Evolutionary conservation across 2,113 vertebrate species (phyloP).

Genomic region (Choloepus hoffmanni): DNA sequence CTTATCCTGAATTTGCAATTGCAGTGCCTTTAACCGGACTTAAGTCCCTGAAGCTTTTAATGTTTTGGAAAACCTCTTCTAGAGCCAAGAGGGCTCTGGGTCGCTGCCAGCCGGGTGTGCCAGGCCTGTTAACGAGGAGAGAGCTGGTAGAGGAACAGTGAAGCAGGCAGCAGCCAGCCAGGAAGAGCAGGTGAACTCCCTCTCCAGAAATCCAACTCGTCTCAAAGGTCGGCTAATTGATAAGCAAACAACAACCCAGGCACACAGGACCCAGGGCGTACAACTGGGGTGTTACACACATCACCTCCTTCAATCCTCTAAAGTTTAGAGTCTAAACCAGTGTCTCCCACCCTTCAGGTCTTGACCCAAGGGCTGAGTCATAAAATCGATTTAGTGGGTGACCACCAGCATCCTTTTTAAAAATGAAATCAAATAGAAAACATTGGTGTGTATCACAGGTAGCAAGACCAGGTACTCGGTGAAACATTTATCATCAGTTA

Average conservation of each 20-base stretch:
- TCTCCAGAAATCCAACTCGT: constrained; percentile 22
- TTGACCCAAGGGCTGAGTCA: constrained; percentile 5
- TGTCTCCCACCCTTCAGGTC: background rate
- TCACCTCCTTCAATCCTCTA: background rate
- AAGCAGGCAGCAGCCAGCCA: constrained; percentile 10
- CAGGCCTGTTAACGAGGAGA: constrained; percentile 36
- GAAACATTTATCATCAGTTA: background rate
- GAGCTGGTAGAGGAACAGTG: background rate
- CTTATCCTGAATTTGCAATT: constrained; percentile 72
- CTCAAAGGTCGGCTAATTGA: constrained; percentile 62
- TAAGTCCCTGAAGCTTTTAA: constrained; percentile 72
- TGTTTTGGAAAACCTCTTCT: constrained; percentile 74
- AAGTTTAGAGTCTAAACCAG: background rate
- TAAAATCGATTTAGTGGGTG: constrained; percentile 14
- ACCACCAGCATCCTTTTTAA: background rate
- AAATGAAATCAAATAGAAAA: constrained; percentile 46
- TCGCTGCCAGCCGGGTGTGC: constrained; percentile 59
- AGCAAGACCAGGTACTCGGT: background rate
- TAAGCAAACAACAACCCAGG: constrained; percentile 58
- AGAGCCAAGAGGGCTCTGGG: constrained; percentile 71
- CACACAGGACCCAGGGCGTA: background rate
- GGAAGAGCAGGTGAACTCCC: constrained; percentile 57
- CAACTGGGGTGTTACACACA: background rate
- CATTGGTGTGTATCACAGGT: background rate
- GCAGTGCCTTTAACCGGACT: constrained; percentile 68